These are phyloP conservation scores for Brenthis daphne DNA, from an alignment of 2,888 invertebrate genomes.

Conservation along the genomic window DNA sequence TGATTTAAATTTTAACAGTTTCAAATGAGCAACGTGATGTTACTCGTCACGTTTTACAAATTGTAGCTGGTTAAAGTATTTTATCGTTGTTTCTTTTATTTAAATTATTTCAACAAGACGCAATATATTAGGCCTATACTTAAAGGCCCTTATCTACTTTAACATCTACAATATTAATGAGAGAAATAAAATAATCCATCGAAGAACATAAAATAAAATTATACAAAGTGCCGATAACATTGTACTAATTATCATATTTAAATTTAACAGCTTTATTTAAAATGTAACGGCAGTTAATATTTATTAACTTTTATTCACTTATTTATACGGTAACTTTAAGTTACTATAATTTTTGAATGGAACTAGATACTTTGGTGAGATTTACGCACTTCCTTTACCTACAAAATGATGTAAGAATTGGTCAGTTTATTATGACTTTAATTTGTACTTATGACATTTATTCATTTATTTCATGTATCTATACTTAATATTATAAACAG, in stretches of 20 bases:
- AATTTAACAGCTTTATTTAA: conserved; percentile 22
- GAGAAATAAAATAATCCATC: not conserved
- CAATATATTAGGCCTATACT: too few species aligned
- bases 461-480: not conserved
- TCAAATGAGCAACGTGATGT: too few species aligned
- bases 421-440: conserved; percentile 11
- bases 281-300: conserved; percentile 9
- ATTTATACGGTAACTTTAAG: not conserved
- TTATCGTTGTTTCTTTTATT: too few species aligned
- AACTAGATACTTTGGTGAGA: conserved; percentile 6
- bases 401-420: not conserved
- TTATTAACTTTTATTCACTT: conserved; percentile 9
- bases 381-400: conserved; percentile 12
- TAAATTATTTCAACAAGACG: too few species aligned
- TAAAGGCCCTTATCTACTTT: too few species aligned
- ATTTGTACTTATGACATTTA: conserved; percentile 5
- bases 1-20: too few species aligned
- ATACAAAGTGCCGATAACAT: conserved; percentile 19
- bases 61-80: too few species aligned
- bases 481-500: too few species aligned
- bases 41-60: too few species aligned
- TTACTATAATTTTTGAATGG: not conserved
- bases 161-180: too few species aligned
- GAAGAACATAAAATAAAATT: conserved; percentile 11
- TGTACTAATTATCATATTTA: conserved; percentile 19